Evolutionary conservation across 2,888 invertebrate genomes (phyloP).

Genomic region (Ochropacha duplaris): DNA sequence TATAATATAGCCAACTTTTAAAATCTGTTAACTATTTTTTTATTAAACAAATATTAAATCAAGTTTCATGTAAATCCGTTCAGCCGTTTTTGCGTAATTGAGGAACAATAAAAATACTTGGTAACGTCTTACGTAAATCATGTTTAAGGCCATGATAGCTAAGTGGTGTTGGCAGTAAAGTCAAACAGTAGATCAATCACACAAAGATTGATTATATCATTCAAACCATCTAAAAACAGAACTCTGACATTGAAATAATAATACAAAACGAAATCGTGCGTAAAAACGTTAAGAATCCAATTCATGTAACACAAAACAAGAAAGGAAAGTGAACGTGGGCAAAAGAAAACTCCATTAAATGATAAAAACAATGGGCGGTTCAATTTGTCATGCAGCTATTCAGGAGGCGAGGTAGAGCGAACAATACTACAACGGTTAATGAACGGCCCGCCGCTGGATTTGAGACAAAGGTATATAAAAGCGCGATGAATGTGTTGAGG

Average conservation of each 20-base stretch:
- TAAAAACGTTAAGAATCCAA: neutral
- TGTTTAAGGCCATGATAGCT: too few relatives aligned
- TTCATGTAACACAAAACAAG: conserved; percentile 4
- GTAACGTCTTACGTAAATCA: too few relatives aligned
- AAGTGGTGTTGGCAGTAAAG: too few relatives aligned
- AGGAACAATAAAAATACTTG: too few relatives aligned
- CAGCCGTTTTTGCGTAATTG: too few relatives aligned
- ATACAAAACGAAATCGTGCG: neutral
- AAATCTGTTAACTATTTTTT: too few relatives aligned
- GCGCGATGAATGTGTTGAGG: neutral
- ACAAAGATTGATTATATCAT: too few relatives aligned
- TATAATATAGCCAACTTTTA: too few relatives aligned
- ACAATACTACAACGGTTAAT: conserved; percentile 31
- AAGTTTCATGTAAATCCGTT: too few relatives aligned
- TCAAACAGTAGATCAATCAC: too few relatives aligned
- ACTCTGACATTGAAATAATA: neutral
- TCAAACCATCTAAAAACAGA: neutral
- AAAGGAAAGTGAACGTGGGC: conserved; percentile 5
- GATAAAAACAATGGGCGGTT: conserved; percentile 33
- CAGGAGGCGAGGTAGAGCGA: conserved; percentile 16
- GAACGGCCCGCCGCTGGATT: conserved; percentile 19
- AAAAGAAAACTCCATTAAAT: conserved; percentile 35
- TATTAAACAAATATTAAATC: too few relatives aligned
- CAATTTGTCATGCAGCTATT: conserved; percentile 39
- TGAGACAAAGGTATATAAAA: neutral